Conservation (phyloP, 1,140 invertebrate genomes). For the Macrobrachium nipponense region DNA sequence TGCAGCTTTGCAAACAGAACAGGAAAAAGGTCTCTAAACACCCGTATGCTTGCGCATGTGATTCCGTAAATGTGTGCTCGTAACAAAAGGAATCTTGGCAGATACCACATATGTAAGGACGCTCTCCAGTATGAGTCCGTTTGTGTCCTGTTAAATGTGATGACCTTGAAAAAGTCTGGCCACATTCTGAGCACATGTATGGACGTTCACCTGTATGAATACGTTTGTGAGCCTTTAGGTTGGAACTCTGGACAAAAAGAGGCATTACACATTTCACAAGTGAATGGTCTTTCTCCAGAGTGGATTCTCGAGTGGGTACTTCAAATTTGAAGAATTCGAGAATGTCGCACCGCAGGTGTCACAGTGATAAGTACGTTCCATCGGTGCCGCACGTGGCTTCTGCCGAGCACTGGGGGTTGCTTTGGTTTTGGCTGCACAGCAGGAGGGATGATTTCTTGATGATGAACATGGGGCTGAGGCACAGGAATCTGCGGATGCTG, state of each 20-base stretch:
- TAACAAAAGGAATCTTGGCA: slow-evolving; percentile 69
- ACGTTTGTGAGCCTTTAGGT: slow-evolving; percentile 74
- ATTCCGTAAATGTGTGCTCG: slow-evolving; percentile 69
- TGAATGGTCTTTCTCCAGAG: slow-evolving; percentile 67
- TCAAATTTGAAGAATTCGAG: slow-evolving; percentile 67
- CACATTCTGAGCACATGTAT: slow-evolving; percentile 59
- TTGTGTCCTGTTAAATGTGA: slow-evolving; percentile 65
- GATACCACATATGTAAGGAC: slow-evolving; percentile 68
- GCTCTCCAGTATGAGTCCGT: slow-evolving; percentile 67
- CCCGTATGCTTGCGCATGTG: slow-evolving; percentile 71
- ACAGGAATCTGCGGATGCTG: slow-evolving; percentile 37
- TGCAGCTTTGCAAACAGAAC: slow-evolving; percentile 58
- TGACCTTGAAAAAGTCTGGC: slow-evolving; percentile 59
- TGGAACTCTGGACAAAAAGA: slow-evolving; percentile 78
- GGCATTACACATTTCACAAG: slow-evolving; percentile 63
- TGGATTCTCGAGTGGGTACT: slow-evolving; percentile 64
- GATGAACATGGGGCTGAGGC: slow-evolving; percentile 29
- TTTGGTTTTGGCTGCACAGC: slow-evolving; percentile 16
- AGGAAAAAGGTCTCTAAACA: slow-evolving; percentile 67
- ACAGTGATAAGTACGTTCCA: slow-evolving; percentile 63
- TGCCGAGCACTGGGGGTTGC: slow-evolving; percentile 31
- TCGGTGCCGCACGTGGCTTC: slow-evolving; percentile 41
- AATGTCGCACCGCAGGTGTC: slow-evolving; percentile 64
- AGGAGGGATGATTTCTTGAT: slow-evolving; percentile 2
- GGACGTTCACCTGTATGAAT: slow-evolving; percentile 70